Evolutionary conservation across 2,113 vertebrate genomes (phyloP), one percentile per base, ranked within the genome.

Genomic region (Anser cygnoides): DNA sequence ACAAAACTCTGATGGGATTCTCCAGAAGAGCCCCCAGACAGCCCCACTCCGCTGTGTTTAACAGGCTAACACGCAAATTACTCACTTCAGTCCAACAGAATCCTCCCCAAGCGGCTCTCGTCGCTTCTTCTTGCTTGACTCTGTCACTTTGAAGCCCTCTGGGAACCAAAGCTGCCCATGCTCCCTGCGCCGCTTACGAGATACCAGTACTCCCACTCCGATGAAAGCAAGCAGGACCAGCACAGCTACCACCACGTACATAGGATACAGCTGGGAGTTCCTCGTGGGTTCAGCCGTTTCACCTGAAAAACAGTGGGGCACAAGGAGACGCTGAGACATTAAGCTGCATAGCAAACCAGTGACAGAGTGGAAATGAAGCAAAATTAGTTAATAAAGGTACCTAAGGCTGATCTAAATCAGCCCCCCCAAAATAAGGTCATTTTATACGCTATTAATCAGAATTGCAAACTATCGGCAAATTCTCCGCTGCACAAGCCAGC

Each of bases 151-250:
- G 98, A 99, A 99, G 87, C 99, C 99, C 93, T 99, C 99, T 1
- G 99, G 99, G 98, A 99, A 99, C 99, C 99, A 99, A 11, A 99
- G 99, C 96, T 99, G 99, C 58, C 99, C 99, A 62, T 99, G 99
- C 95, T 99, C 99, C 44, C 99, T 98, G 78, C 99, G 98, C 4
- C 99, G 98, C 97, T 99, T 99, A 19, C 99, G 98, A 59, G 98
- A 99, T 55, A 98, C 98, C 95, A 99, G 98, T 68, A 99, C 99
- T 28, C 99, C 99, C 23, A 99, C 98, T 10, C 97, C 98, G 14
- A 98, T 96, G 67, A 98, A 98, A 81, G 98, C 97, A 59, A 99
- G 95, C 84, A 99, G 83, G 46, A 98, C 96, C 22, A 99, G 86
- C 6, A 93, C 98, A 1, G 96, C 98, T 83, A 97, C 96, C 21